Conservation (phyloP, 2,888 invertebrate genomes). For the Loripinus fragilis region DNA sequence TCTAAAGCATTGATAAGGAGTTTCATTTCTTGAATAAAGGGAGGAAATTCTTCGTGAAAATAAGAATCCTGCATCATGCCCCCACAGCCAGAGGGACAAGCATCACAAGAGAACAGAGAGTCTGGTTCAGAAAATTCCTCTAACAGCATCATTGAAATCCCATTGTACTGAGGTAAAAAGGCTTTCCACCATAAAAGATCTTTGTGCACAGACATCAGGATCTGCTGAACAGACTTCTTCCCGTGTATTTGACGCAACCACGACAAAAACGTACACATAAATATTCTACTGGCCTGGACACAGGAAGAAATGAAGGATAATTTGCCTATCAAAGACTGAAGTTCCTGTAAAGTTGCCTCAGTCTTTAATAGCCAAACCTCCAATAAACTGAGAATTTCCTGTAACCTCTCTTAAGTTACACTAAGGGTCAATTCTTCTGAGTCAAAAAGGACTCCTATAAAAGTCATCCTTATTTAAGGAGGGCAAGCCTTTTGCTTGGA, state of each 20-base stretch:
- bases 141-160: background rate
- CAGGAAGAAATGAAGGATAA: background rate
- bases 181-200: background rate
- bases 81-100: background rate
- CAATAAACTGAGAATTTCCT: background rate
- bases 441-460: background rate
- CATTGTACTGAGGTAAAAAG: background rate
- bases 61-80: background rate
- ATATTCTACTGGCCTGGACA: background rate
- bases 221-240: background rate
- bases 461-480: background rate
- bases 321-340: background rate
- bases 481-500: background rate
- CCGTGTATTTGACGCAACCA: background rate
- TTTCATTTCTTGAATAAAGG: background rate
- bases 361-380: background rate
- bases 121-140: background rate
- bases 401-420: background rate
- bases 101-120: background rate
- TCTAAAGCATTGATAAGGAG: background rate
- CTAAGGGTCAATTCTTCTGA: background rate
- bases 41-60: background rate
- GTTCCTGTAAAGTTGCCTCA: background rate
- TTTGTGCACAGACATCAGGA: background rate
- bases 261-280: background rate